Evolutionary conservation across 2,113 vertebrate species (phyloP).

Genomic region (Arothron firmamentum): DNA sequence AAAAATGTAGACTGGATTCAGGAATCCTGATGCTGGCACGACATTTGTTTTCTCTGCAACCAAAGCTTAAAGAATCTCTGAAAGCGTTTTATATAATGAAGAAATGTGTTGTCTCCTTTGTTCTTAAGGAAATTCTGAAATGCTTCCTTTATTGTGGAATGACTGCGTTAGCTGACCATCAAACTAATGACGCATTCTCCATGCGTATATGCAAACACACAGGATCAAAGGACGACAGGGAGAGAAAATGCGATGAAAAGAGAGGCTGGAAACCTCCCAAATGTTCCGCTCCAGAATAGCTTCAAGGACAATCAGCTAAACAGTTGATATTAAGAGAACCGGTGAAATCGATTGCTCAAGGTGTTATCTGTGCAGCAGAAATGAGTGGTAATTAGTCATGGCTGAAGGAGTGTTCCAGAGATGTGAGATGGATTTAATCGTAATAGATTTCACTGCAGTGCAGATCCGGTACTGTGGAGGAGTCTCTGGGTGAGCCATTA

Average conservation of each 20-base stretch:
- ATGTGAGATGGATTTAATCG: constrained; percentile 61
- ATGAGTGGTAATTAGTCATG: constrained; percentile 70
- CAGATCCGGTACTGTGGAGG: constrained; percentile 45
- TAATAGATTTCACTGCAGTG: constrained; percentile 69
- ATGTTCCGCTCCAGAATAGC: constrained; percentile 63
- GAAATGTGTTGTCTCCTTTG: not conserved
- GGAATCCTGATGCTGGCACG: constrained; percentile 3
- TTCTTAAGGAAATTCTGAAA: constrained; percentile 35
- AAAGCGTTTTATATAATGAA: too few relatives aligned
- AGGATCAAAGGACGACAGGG: constrained; percentile 27
- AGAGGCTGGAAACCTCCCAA: constrained; percentile 48
- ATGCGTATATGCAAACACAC: constrained; percentile 4
- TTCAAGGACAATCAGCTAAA: constrained; percentile 76
- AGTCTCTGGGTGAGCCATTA: constrained; percentile 11
- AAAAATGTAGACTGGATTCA: constrained; percentile 14
- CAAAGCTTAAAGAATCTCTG: not conserved
- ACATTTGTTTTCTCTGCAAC: constrained; percentile 25
- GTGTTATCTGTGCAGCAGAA: constrained; percentile 66
- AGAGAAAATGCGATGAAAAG: constrained; percentile 3
- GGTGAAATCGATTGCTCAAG: constrained; percentile 71
- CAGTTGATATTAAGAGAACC: constrained; percentile 69
- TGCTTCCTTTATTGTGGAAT: constrained; percentile 34
- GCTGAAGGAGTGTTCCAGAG: constrained; percentile 64
- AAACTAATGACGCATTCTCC: constrained; percentile 50
- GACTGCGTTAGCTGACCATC: constrained; percentile 50